Evolutionary conservation across 2,113 vertebrate species (phyloP).

Genomic region (Toxostoma redivivum): DNA sequence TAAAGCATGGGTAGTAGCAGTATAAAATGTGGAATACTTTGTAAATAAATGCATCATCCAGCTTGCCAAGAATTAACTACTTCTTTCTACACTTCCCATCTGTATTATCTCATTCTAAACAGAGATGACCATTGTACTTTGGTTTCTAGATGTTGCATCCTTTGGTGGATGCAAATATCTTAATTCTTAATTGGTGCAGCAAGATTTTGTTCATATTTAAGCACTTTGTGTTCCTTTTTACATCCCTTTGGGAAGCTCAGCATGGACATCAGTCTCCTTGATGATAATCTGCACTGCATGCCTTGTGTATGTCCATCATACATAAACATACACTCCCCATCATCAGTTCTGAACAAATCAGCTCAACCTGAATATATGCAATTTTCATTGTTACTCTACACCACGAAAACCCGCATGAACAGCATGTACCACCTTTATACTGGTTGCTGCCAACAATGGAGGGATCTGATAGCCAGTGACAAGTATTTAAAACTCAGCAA

Average conservation of each 20-base stretch:
- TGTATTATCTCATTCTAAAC: neutral
- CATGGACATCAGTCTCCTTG: neutral
- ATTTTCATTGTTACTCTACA: neutral
- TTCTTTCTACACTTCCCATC: neutral
- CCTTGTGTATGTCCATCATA: neutral
- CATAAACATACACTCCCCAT: neutral
- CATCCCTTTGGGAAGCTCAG: neutral
- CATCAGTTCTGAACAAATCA: neutral
- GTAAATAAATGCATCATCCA: neutral
- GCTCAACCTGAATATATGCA: neutral
- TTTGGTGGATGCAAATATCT: neutral
- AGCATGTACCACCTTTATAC: neutral
- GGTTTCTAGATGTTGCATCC: neutral
- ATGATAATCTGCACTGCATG: neutral
- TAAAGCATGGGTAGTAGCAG: neutral
- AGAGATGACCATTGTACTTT: neutral
- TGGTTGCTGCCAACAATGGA: neutral
- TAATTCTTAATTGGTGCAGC: neutral
- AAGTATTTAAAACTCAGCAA: neutral
- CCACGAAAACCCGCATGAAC: neutral
- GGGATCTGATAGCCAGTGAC: neutral
- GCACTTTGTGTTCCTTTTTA: neutral
- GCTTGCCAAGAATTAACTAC: neutral
- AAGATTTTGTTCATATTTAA: constrained; percentile 2
- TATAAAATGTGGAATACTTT: neutral